Base-by-base conservation (phyloP, 2,113 vertebrate species). In the Tonatia bakeri region DNA sequence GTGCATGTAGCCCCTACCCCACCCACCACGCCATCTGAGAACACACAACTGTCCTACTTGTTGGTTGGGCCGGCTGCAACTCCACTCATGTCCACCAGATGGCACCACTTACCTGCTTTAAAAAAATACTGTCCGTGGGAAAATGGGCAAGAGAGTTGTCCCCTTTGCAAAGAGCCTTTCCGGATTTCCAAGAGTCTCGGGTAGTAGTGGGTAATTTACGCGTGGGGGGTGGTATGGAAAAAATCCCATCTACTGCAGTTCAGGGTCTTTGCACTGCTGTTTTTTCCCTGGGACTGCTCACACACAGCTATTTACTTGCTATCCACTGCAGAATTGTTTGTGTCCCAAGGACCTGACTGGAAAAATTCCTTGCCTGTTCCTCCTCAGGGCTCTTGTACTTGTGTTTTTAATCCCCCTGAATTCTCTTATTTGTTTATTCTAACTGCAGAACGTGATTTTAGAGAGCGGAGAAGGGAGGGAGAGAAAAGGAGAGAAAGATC, bases 11-110 rank as follows among this genome's bases (percentile, higher is more conserved):
- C 22, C 54, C 15, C 31, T 14, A 3, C 5, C 54, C 7, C 19
- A 54, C 50, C 16, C 16, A 0, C 47, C 47, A 50, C 50, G 15
- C 50, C 15, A 7, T 7, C 28, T 33, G 52, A 88, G 40, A 72
- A 7, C 0, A 2, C 5, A 1, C 31, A 9, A 2, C 38, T 5
- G 12, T 40, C 52, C 22, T 4, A 0, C 10, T 0, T 3, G 52
- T n/a, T 31, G 69, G 69, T 24, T 4, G 28, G 10, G 52, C 24
- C 11, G 12, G 15, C 43, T 13, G 72, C 40, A 50, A 50, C 24
- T 8, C 43, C 43, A 11, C 4, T 6, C 24, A 0, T 14, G 14
- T 36, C 86, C 86, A 47, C 40, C 5, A 36, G 40, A 56, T 47
- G 54, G 70, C 40, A 11, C 54, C 22, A 13, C 13, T 16, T 7